phyloP scores from a whole-genome alignment of 2,888 invertebrate genomes.

The Plebejus anna region DNA sequence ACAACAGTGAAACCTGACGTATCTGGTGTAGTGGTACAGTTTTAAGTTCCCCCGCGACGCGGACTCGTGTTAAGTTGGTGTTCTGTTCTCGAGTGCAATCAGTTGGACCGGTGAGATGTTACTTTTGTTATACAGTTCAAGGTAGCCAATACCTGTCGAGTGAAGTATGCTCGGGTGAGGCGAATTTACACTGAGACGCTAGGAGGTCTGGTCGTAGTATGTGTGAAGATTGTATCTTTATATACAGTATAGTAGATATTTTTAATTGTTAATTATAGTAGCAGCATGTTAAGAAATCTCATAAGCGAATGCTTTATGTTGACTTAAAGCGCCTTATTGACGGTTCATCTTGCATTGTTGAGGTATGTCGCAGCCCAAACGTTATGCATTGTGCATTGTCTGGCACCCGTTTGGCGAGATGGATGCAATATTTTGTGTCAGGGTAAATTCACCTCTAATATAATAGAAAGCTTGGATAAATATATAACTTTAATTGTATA shows the following conservation, averaged over 20 bases:
- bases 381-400: neutral
- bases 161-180: neutral
- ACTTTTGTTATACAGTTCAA: neutral
- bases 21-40: slow-evolving; percentile 48
- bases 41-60: slow-evolving; percentile 32
- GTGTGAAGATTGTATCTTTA: neutral
- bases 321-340: slow-evolving; percentile 2
- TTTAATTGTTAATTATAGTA: slow-evolving; percentile 8
- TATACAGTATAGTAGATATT: slow-evolving; percentile 11
- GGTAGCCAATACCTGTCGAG: neutral
- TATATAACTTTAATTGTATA: slow-evolving; percentile 27
- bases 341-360: neutral
- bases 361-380: neutral
- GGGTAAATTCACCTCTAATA: slow-evolving; percentile 10
- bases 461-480: slow-evolving; percentile 25
- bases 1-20: slow-evolving; percentile 35
- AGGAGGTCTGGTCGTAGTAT: neutral
- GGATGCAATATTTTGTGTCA: neutral
- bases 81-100: slow-evolving; percentile 24
- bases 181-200: slow-evolving; percentile 10
- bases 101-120: neutral
- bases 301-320: slow-evolving; percentile 15
- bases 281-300: neutral
- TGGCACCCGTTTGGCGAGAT: neutral
- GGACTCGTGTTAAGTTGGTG: slow-evolving; percentile 20